Evolutionary conservation across 2,888 invertebrate species (phyloP).

Genomic region (Pantelozetes paolii): DNA sequence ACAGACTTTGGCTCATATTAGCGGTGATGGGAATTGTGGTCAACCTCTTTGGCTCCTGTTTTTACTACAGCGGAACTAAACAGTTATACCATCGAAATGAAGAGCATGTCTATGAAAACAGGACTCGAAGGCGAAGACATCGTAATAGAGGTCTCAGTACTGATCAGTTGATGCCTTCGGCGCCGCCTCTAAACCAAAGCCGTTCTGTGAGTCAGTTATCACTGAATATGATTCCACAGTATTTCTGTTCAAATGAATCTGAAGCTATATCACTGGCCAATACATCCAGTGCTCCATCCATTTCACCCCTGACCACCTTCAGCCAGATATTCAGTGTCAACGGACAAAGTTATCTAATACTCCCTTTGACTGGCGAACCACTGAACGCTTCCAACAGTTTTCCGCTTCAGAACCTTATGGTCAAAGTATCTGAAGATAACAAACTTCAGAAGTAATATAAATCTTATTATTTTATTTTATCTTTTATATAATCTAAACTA

Average conservation of each 20-base stretch:
- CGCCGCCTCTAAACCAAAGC: conserved; percentile 19
- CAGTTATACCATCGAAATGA: neutral
- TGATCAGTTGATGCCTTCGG: conserved; percentile 20
- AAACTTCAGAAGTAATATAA: neutral
- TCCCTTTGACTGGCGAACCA: conserved; percentile 22
- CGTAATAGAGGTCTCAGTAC: conserved; percentile 6
- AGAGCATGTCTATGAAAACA: neutral
- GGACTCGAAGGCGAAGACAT: neutral
- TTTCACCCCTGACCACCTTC: conserved; percentile 16
- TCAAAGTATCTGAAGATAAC: neutral
- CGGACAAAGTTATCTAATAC: conserved; percentile 37
- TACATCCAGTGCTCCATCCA: neutral
- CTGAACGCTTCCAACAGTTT: neutral
- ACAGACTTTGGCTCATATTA: conserved; percentile 46
- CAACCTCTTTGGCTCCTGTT: conserved; percentile 45
- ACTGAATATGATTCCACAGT: conserved; percentile 47
- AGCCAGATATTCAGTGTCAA: conserved; percentile 36
- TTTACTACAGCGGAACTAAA: conserved; percentile 44
- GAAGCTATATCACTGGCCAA: neutral
- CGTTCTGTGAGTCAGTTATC: conserved; percentile 46
- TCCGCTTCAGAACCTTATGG: conserved; percentile 16
- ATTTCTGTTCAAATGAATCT: conserved; percentile 41
- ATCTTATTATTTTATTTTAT: too few relatives aligned
- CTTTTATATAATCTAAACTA: too few relatives aligned
- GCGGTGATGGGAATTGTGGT: conserved; percentile 44